phyloP scores from a whole-genome alignment of 2,113 vertebrate genomes.

The Myocastor coypus region DNA sequence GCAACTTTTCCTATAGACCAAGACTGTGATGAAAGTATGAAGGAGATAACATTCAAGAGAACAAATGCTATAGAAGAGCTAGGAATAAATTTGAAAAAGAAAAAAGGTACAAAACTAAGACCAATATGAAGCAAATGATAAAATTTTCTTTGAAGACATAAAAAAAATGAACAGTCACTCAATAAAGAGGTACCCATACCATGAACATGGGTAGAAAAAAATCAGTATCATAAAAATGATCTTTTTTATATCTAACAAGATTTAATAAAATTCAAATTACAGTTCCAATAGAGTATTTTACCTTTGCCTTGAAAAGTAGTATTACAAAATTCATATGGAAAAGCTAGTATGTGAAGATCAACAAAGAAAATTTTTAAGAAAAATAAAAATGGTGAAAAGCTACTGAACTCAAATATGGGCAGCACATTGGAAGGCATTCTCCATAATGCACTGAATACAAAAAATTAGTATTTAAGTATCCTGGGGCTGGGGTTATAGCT shows the following conservation, averaged over 20 bases:
- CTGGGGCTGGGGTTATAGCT: neutral
- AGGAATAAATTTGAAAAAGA: neutral
- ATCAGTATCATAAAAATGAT: neutral
- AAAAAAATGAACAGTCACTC: neutral
- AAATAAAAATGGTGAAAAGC: neutral
- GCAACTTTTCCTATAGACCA: neutral
- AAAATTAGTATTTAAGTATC: neutral
- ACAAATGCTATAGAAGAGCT: neutral
- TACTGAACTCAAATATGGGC: neutral
- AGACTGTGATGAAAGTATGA: neutral
- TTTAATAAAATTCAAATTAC: neutral
- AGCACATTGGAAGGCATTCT: neutral
- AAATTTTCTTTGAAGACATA: neutral
- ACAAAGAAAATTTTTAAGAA: neutral
- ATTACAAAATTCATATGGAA: slow-evolving; percentile 18
- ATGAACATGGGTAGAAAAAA: neutral
- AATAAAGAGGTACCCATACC: neutral
- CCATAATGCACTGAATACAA: neutral
- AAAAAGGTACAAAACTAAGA: neutral
- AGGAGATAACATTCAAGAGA: neutral
- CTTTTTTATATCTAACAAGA: neutral
- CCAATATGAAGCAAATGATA: neutral
- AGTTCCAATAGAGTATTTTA: neutral
- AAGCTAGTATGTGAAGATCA: neutral
- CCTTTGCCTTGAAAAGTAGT: neutral